These are phyloP conservation scores for Xyrauchen texanus DNA, from an alignment of 2,113 vertebrate species.

Conservation along the genomic window DNA sequence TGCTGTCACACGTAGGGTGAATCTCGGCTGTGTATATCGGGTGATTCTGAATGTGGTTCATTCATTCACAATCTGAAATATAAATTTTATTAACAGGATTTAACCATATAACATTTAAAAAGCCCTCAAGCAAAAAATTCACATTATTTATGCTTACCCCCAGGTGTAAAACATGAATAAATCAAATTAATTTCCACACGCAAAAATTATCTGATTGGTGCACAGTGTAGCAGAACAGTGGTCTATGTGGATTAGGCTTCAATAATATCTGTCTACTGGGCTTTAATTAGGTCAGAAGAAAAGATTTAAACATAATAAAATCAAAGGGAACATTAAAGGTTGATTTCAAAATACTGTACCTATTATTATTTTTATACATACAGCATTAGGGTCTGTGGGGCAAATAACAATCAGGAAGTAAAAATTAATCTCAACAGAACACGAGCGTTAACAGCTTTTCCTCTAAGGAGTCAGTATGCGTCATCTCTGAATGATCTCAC, in stretches of 20 bases:
- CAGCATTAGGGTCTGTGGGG: too few relatives aligned
- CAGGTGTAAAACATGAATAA: conserved; percentile 22
- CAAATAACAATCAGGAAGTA: neutral
- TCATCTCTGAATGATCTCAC: conserved; percentile 31
- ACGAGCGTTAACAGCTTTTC: neutral
- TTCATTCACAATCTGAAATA: neutral
- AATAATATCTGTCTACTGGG: conserved; percentile 18
- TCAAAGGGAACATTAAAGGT: neutral
- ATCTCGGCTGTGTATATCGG: too few relatives aligned
- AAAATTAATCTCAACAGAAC: conserved; percentile 15
- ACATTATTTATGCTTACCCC: conserved; percentile 3
- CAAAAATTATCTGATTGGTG: neutral
- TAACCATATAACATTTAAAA: neutral
- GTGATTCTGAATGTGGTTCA: too few relatives aligned
- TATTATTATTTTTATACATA: too few relatives aligned
- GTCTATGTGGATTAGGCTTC: conserved; percentile 23
- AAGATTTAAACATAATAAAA: neutral
- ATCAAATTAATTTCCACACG: conserved; percentile 1
- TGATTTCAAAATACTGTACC: neutral
- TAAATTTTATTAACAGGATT: neutral
- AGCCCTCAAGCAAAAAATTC: neutral
- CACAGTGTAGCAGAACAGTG: neutral
- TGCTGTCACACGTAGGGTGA: too few relatives aligned
- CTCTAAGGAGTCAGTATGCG: neutral
- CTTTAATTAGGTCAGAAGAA: conserved; percentile 23